phyloP scores from a whole-genome alignment of 2,113 vertebrate genomes.

The Anhinga rufa region DNA sequence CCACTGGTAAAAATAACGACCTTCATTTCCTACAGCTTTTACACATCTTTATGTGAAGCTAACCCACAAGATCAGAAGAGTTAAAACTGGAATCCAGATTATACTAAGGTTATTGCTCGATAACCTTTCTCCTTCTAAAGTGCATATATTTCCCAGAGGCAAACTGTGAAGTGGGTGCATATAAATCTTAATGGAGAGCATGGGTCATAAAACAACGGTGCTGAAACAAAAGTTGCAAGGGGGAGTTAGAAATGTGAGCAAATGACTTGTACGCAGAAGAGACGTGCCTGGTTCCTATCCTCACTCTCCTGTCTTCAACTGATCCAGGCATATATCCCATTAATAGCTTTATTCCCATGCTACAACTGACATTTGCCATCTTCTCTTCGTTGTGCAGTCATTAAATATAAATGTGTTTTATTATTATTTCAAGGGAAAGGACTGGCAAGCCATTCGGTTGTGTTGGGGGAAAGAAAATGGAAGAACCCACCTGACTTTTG shows the following conservation, averaged over 20 bases:
- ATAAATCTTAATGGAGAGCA: neutral
- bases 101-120: neutral
- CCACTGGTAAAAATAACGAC: neutral
- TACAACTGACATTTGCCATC: neutral
- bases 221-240: neutral
- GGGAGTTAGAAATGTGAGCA: neutral
- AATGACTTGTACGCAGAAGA: neutral
- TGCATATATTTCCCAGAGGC: neutral
- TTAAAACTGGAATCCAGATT: neutral
- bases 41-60: neutral
- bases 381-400: neutral
- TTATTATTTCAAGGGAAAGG: neutral
- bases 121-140: neutral
- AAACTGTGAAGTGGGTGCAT: neutral
- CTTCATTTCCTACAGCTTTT: neutral
- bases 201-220: neutral
- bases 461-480: neutral
- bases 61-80: neutral
- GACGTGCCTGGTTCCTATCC: neutral
- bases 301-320: neutral
- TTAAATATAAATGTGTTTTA: neutral
- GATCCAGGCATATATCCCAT: neutral
- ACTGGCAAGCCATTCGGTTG: neutral
- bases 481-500: neutral
- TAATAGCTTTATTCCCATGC: neutral